These are phyloP conservation scores for Stramonita haemastoma DNA, from an alignment of 2,888 invertebrate genomes.

Conservation along the genomic window DNA sequence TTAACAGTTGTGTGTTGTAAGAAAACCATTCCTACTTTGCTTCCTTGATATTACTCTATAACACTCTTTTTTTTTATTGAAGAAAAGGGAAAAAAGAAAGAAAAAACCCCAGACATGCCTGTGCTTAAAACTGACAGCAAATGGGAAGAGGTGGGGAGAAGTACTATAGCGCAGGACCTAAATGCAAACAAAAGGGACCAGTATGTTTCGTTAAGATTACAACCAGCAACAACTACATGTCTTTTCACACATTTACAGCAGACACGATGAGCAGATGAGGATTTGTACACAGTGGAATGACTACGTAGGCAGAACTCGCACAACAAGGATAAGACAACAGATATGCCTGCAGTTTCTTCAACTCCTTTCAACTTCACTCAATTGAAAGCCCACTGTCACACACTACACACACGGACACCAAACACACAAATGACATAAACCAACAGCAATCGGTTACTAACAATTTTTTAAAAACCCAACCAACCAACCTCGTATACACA, in stretches of 20 bases:
- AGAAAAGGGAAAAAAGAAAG: too few relatives aligned
- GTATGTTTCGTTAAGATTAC: too few relatives aligned
- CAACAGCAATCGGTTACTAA: background rate
- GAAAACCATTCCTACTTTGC: too few relatives aligned
- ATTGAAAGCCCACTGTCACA: constrained; percentile 23
- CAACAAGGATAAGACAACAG: constrained; percentile 31
- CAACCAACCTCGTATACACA: background rate
- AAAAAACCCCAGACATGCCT: too few relatives aligned
- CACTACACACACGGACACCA: background rate
- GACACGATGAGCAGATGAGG: background rate
- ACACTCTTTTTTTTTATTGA: too few relatives aligned
- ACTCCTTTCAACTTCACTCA: background rate
- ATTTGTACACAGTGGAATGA: constrained; percentile 22
- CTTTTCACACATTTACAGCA: background rate
- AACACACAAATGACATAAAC: background rate
- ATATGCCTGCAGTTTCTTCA: constrained; percentile 17
- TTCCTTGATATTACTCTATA: too few relatives aligned
- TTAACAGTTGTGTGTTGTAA: too few relatives aligned
- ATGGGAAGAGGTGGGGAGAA: too few relatives aligned
- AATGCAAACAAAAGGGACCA: background rate
- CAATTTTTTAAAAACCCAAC: too few relatives aligned
- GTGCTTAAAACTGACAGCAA: too few relatives aligned
- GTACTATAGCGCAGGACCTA: background rate
- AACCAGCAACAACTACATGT: background rate
- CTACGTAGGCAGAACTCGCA: background rate